These are phyloP conservation scores for Maccullochella peelii DNA, from an alignment of 2,113 vertebrate species.

Conservation along the genomic window DNA sequence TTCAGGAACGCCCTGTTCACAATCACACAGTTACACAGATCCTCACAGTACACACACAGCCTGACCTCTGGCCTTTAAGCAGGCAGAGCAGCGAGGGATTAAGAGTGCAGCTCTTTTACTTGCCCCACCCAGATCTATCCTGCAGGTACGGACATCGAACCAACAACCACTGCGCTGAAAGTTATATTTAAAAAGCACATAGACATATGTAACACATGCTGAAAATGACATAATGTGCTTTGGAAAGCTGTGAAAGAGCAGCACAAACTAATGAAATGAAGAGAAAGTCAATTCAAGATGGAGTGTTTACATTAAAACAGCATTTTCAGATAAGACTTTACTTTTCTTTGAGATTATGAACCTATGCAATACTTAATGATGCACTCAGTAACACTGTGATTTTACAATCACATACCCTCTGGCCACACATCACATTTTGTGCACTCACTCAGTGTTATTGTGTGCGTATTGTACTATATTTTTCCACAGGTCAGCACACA, in stretches of 20 bases:
- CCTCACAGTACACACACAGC: neutral
- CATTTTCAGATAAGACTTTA: neutral
- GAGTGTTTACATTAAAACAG: neutral
- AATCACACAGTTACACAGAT: neutral
- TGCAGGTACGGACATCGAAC: neutral
- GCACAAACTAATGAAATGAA: neutral
- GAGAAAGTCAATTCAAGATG: neutral
- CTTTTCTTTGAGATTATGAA: conserved; percentile 15
- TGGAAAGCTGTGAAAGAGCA: neutral
- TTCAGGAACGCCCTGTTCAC: conserved; percentile 7
- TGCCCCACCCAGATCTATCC: neutral
- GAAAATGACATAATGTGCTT: neutral
- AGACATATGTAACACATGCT: neutral
- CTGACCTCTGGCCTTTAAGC: neutral
- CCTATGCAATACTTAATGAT: conserved; percentile 24
- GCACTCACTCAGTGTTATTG: neutral
- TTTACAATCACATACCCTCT: conserved; percentile 1
- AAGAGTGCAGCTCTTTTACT: neutral
- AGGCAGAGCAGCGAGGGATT: neutral
- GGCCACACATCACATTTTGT: conserved; percentile 19
- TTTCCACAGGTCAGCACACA: conserved; percentile 63
- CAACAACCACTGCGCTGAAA: neutral
- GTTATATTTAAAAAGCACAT: neutral
- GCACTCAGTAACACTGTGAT: neutral
- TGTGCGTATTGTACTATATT: conserved; percentile 17